A percentile compares a stretch with the other conserved stretches of the same genome.
phyloP scores from a whole-genome alignment of 2,888 invertebrate species.

The Alloplasta piceator region DNA sequence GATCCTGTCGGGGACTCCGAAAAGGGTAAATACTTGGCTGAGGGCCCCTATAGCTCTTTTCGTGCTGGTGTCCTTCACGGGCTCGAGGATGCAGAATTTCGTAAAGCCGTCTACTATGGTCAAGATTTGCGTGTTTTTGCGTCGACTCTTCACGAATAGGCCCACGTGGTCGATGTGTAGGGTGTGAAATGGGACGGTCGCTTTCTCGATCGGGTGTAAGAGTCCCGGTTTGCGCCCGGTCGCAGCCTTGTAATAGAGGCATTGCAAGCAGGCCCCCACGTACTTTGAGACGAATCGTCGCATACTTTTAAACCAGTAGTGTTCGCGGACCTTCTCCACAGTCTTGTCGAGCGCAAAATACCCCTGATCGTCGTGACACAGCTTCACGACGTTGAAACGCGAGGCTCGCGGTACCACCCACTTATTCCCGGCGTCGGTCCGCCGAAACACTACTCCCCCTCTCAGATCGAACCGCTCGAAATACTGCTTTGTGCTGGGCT shows the following conservation, averaged over 20 bases:
- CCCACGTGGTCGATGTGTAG: constrained; percentile 82
- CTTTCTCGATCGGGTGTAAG: constrained; percentile 80
- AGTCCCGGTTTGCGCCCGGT: constrained; percentile 73
- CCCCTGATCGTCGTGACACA: constrained; percentile 79
- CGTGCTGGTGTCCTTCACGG: constrained; percentile 60
- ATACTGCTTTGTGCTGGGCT: constrained; percentile 56
- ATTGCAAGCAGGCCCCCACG: constrained; percentile 67
- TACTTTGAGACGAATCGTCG: constrained; percentile 77
- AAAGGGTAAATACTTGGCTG: constrained; percentile 59
- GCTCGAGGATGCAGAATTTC: constrained; percentile 76
- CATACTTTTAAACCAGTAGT: constrained; percentile 81
- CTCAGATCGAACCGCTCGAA: constrained; percentile 61
- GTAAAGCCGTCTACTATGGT: constrained; percentile 78
- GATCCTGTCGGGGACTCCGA: constrained; percentile 72
- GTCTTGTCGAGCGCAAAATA: constrained; percentile 78
- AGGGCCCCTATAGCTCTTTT: no score
- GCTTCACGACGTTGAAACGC: constrained; percentile 73
- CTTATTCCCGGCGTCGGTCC: constrained; percentile 57
- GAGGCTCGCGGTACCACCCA: constrained; percentile 76
- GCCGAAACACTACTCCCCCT: constrained; percentile 48
- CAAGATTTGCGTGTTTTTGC: constrained; percentile 75
- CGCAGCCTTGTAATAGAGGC: constrained; percentile 71
- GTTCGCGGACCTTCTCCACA: constrained; percentile 70
- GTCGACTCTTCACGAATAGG: constrained; percentile 76
- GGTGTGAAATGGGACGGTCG: constrained; percentile 78